phyloP scores from a whole-genome alignment of 2,797 vertebrate genomes.

The Xenops minutus region DNA sequence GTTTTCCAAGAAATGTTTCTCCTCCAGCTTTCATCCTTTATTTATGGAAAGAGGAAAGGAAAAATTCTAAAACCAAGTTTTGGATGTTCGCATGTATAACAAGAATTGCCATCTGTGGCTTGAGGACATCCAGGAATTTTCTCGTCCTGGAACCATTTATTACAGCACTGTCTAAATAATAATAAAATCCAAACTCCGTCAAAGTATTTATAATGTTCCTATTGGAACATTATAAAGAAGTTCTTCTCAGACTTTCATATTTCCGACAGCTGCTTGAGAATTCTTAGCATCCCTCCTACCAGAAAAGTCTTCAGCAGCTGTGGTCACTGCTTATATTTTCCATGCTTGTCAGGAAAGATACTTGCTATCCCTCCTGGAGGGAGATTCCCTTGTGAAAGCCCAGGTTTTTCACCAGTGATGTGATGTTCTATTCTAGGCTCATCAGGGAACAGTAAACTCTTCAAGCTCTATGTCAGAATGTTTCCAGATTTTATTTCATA shows the following conservation, averaged over 20 bases:
- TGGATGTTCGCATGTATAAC: not conserved
- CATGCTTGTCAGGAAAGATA: slow-evolving; percentile 13
- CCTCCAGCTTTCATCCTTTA: not conserved
- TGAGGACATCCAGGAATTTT: slow-evolving; percentile 66
- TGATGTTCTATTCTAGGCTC: not conserved
- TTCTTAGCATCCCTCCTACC: slow-evolving; percentile 33
- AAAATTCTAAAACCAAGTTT: slow-evolving; percentile 41
- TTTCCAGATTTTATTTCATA: not conserved
- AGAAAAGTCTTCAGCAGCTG: slow-evolving; percentile 18
- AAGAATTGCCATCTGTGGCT: slow-evolving; percentile 51
- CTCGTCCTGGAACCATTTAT: slow-evolving; percentile 50
- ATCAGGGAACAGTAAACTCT: not conserved
- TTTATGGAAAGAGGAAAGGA: slow-evolving; percentile 58
- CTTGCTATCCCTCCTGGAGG: not conserved
- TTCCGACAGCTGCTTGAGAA: slow-evolving; percentile 47
- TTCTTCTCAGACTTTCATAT: not conserved
- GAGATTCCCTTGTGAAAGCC: slow-evolving; percentile 12
- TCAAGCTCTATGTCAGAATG: not conserved
- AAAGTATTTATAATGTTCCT: slow-evolving; percentile 55
- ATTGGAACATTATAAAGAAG: slow-evolving; percentile 28
- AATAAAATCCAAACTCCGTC: slow-evolving; percentile 26
- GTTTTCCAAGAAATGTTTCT: not conserved
- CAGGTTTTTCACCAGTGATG: not conserved
- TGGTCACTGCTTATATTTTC: not conserved
- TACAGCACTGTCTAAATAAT: slow-evolving; percentile 44